Conservation (phyloP, 1,140 invertebrate species). For the Platorchestia sp. region DNA sequence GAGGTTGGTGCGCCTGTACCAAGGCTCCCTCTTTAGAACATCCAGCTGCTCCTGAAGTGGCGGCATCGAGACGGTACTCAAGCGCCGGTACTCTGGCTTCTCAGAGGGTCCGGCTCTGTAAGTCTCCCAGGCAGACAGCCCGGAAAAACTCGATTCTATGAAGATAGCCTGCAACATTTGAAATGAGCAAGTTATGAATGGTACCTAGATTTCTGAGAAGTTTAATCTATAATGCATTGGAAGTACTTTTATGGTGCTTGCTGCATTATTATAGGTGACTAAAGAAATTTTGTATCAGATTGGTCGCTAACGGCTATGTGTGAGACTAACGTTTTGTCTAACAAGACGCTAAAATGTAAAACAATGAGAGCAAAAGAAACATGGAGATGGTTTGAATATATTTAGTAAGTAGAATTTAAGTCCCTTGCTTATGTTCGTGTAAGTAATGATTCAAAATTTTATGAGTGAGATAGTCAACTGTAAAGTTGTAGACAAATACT, state of each 20-base stretch:
- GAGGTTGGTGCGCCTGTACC: constrained; percentile 38
- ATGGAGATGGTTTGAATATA: not conserved
- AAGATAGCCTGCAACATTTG: not conserved
- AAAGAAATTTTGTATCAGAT: not conserved
- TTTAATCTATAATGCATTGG: no score
- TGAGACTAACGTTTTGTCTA: not conserved
- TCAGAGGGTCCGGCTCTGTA: not conserved
- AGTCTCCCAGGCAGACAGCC: not conserved
- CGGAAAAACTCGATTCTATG: not conserved
- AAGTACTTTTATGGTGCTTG: not conserved
- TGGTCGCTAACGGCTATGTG: not conserved
- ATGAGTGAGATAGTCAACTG: not conserved
- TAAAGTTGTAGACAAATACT: not conserved
- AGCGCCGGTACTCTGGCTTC: not conserved
- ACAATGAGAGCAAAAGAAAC: not conserved
- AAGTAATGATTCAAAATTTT: not conserved
- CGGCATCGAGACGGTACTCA: not conserved
- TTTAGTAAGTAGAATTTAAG: no score
- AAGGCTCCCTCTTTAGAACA: not conserved
- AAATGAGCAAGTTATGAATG: not conserved
- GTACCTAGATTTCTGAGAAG: not conserved
- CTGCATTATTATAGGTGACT: not conserved
- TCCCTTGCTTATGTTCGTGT: no score
- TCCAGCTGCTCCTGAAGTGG: not conserved
- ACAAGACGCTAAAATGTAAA: not conserved